Percentiles rank a stretch among this genome's conserved stretches.
phyloP scores from a whole-genome alignment of 37 sponge, comb jelly and placozoan species.

The Sycon ciliatum region DNA sequence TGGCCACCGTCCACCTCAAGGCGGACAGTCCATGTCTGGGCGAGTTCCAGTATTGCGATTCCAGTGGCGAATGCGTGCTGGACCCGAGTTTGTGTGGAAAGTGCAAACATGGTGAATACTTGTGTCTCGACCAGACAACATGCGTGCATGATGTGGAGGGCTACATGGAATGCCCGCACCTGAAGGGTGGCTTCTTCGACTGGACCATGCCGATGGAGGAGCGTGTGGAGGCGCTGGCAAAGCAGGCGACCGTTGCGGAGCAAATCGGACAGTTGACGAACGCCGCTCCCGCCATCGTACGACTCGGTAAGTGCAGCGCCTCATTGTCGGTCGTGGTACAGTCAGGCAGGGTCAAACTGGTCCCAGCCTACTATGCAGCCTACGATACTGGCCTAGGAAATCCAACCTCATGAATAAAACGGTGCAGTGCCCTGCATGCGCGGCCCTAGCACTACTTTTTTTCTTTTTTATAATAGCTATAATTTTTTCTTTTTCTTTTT shows the following conservation, averaged over 20 bases:
- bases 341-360: no score
- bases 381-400: no score
- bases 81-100: neutral
- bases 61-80: constrained; percentile 1
- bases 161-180: neutral
- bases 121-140: neutral
- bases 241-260: neutral
- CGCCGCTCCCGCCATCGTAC: constrained; percentile 2
- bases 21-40: no score
- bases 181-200: neutral
- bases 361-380: no score
- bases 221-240: neutral
- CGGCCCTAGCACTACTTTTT: no score
- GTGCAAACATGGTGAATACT: constrained; percentile 10
- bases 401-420: no score
- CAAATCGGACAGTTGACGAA: constrained; percentile 12
- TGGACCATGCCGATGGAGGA: constrained; percentile 12
- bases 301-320: no score
- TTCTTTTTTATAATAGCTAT: no score
- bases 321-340: no score
- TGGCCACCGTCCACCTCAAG: no score
- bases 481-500: no score
- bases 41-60: neutral
- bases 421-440: no score
- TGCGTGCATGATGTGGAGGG: neutral